Conservation (phyloP, 2,113 vertebrate genomes). For the Trematocara stigmaticum region DNA sequence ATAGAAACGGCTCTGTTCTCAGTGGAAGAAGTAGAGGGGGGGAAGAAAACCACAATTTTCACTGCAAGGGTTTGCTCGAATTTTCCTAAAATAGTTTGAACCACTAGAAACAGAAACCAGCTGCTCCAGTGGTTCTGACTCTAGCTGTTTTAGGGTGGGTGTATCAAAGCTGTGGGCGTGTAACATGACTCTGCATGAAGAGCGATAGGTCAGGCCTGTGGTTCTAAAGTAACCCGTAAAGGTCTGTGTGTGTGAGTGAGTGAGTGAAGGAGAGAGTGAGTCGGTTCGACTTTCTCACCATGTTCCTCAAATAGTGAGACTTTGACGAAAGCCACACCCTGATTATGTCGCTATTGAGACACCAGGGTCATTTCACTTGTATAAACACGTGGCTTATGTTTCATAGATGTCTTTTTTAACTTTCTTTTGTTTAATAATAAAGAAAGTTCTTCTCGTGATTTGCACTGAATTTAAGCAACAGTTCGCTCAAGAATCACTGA, state of each 20-base stretch:
- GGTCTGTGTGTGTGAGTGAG: background rate
- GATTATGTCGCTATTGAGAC: background rate
- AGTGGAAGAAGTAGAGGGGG: background rate
- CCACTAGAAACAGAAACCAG: constrained; percentile 59
- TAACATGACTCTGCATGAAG: constrained; percentile 53
- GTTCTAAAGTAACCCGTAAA: background rate
- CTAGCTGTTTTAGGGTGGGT: constrained; percentile 12
- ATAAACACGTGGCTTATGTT: background rate
- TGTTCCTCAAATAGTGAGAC: background rate
- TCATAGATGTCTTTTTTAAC: background rate
- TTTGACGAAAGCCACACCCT: constrained; percentile 21
- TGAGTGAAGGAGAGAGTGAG: background rate
- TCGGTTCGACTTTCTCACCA: background rate
- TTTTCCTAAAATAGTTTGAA: constrained; percentile 57
- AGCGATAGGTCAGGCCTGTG: constrained; percentile 1
- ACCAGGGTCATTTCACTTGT: background rate
- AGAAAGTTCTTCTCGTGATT: background rate
- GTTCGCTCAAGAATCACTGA: background rate
- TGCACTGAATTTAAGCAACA: background rate
- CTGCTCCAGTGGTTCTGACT: constrained; percentile 50
- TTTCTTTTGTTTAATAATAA: background rate
- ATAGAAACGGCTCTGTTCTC: constrained; percentile 37
- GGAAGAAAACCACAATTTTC: background rate
- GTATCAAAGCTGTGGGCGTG: constrained; percentile 52
- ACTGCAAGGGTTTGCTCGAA: background rate